Percentiles rank a stretch among this genome's conserved stretches.
phyloP scores from a whole-genome alignment of 2,113 vertebrate genomes.

The Myodes glareolus region DNA sequence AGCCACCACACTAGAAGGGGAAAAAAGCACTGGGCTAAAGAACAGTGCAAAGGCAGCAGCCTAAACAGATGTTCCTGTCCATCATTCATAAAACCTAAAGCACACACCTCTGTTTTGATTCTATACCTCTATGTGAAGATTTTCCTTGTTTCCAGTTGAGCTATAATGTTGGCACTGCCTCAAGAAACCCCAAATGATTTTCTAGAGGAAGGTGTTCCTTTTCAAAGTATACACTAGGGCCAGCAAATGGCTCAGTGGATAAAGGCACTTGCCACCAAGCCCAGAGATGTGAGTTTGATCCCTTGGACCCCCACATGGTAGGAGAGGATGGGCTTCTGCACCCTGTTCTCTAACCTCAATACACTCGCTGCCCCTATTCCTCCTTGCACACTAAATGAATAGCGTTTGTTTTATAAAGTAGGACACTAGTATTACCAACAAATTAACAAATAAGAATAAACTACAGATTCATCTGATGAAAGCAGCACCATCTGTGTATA shows the following conservation, averaged over 20 bases:
- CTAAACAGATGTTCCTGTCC: background rate
- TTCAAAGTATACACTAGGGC: background rate
- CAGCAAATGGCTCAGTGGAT: background rate
- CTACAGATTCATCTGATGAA: background rate
- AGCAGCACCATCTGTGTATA: too few relatives aligned
- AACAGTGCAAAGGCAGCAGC: background rate
- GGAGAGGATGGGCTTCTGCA: background rate
- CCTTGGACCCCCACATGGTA: background rate
- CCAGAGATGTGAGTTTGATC: background rate
- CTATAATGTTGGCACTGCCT: slow-evolving; percentile 26
- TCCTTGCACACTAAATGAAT: background rate
- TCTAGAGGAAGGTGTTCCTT: background rate
- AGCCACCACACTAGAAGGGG: background rate
- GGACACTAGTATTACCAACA: background rate
- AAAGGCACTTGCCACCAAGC: background rate
- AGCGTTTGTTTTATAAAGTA: background rate
- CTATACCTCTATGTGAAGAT: background rate
- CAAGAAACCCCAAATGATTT: slow-evolving; percentile 39
- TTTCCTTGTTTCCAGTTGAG: slow-evolving; percentile 12
- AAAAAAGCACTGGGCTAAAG: background rate
- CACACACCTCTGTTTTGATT: background rate
- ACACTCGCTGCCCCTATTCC: background rate
- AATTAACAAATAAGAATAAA: background rate
- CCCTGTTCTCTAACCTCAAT: background rate
- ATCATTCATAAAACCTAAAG: background rate